phyloP scores from a whole-genome alignment of 2,113 vertebrate species.

The Athene cunicularia region DNA sequence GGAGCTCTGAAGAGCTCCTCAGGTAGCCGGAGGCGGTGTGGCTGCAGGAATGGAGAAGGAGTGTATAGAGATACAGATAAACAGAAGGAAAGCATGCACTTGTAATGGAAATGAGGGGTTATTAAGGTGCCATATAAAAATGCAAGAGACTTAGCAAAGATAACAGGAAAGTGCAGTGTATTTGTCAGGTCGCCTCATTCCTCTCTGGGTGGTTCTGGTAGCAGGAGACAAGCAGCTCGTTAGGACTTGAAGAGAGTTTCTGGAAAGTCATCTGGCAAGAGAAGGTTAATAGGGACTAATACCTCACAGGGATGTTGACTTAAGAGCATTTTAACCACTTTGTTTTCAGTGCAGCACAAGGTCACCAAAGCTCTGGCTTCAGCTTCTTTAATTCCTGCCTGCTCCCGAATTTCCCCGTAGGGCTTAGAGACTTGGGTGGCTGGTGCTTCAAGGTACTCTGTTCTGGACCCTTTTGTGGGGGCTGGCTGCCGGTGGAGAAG shows the following conservation, averaged over 20 bases:
- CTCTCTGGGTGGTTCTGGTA: conserved; percentile 50
- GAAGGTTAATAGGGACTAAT: background rate
- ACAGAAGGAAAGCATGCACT: conserved; percentile 66
- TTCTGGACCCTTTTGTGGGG: background rate
- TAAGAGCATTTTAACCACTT: background rate
- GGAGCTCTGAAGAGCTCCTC: background rate
- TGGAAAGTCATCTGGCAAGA: conserved; percentile 29
- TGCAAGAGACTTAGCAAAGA: conserved; percentile 48
- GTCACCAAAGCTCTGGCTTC: background rate
- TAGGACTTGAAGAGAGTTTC: background rate
- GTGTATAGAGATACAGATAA: conserved; percentile 52
- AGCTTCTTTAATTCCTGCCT: background rate
- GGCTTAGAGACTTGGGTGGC: background rate
- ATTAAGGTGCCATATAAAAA: conserved; percentile 77
- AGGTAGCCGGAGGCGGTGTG: background rate
- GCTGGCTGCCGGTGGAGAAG: fast-evolving
- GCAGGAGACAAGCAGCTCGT: conserved; percentile 2
- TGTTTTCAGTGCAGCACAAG: background rate
- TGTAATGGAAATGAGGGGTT: conserved; percentile 76
- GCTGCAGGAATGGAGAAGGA: conserved; percentile 56
- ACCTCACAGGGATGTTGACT: background rate
- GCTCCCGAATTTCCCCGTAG: background rate
- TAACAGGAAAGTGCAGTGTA: conserved; percentile 24
- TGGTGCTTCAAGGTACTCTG: background rate
- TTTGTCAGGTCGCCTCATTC: conserved; percentile 39